Conservation (phyloP, 2,888 invertebrate genomes). For the Tiliacea citrago region DNA sequence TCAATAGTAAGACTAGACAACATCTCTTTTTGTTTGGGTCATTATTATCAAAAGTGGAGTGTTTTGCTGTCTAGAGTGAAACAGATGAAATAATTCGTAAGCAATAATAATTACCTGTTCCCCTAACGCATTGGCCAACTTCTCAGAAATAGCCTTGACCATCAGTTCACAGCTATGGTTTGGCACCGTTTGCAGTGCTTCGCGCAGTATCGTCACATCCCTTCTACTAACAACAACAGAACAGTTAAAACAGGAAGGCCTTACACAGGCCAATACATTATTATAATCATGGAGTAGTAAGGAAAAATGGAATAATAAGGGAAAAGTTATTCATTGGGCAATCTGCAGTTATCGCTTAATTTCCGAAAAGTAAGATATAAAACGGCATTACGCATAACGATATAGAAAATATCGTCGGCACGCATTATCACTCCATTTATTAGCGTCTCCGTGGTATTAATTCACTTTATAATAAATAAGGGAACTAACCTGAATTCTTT, state of each 20-base stretch:
- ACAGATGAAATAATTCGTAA: not conserved
- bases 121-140: conserved; percentile 95
- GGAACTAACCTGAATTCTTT: conserved; percentile 83
- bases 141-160: conserved; percentile 95
- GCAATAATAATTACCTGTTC: conserved; percentile 90
- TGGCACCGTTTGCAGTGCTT: conserved; percentile 96
- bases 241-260: conserved; percentile 35
- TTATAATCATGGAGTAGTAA: not conserved
- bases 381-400: not conserved
- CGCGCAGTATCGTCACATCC: conserved; percentile 93
- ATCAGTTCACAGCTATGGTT: conserved; percentile 96
- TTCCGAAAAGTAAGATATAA: not conserved
- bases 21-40: not conserved
- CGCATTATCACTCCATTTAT: conserved; percentile 4
- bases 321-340: not conserved
- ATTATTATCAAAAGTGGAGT: not conserved
- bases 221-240: conserved; percentile 76
- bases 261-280: not conserved
- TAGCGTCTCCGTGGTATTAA: not conserved
- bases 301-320: not conserved
- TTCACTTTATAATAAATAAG: not conserved
- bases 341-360: not conserved
- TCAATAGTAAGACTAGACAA: not conserved
- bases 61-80: not conserved
- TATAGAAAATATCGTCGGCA: not conserved